These are phyloP conservation scores for Cotesia vestalis DNA, from an alignment of 1,140 invertebrate species.

Conservation along the genomic window DNA sequence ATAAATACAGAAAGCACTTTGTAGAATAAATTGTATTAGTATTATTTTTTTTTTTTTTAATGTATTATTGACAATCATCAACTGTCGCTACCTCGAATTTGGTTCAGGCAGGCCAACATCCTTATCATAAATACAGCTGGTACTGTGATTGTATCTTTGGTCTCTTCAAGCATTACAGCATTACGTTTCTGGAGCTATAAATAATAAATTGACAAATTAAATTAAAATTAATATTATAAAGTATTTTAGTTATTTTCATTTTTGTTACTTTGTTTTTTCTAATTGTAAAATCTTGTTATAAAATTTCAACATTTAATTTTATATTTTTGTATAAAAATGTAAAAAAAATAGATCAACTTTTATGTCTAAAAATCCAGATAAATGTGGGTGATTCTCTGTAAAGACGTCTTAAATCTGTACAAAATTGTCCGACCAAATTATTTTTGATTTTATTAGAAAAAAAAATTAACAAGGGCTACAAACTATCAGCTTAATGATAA, in stretches of 20 bases:
- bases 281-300: too few species aligned
- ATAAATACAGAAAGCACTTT: conserved; percentile 1
- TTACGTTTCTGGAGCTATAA: conserved; percentile 83
- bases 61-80: conserved; percentile 43
- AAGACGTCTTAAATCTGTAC: too few species aligned
- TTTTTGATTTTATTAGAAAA: too few species aligned
- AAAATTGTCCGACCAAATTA: too few species aligned
- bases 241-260: background rate
- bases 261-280: too few species aligned
- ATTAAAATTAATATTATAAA: conserved; percentile 11
- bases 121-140: conserved; percentile 89
- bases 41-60: background rate
- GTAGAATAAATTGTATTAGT: conserved; percentile 1
- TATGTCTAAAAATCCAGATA: too few species aligned
- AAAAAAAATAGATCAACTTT: too few species aligned
- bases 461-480: too few species aligned
- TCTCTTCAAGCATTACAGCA: conserved; percentile 88
- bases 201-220: conserved; percentile 25
- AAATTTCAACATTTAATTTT: too few species aligned
- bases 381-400: too few species aligned
- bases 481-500: too few species aligned
- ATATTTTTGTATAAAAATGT: too few species aligned
- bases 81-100: conserved; percentile 69
- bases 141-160: conserved; percentile 88
- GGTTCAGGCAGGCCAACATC: conserved; percentile 83